Percentiles rank a stretch among this genome's conserved stretches.
Evolutionary conservation across 2,113 vertebrate species (phyloP).

Genomic region (Chlorodrepanis virens): DNA sequence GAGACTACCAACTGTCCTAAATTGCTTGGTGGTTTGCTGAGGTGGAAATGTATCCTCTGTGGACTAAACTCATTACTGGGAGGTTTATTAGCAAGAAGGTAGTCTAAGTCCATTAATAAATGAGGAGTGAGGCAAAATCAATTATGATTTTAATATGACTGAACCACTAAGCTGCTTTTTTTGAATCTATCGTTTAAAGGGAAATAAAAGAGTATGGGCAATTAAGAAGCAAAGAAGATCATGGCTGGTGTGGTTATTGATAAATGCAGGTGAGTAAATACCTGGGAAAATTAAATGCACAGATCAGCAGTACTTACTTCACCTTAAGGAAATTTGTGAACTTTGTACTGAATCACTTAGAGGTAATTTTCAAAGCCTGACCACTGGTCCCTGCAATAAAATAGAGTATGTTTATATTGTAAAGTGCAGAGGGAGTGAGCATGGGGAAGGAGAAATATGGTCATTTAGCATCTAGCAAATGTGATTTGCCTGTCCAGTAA

Average conservation of each 20-base stretch:
- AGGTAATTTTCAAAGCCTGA: neutral
- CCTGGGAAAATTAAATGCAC: neutral
- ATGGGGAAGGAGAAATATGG: neutral
- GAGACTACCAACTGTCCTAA: slow-evolving; percentile 67
- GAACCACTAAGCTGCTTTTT: slow-evolving; percentile 24
- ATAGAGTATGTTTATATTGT: neutral
- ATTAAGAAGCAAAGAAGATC: neutral
- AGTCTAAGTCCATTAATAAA: slow-evolving; percentile 63
- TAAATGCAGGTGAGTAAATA: neutral
- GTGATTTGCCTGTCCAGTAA: neutral
- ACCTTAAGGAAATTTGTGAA: neutral
- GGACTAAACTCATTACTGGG: slow-evolving; percentile 63
- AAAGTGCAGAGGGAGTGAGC: neutral
- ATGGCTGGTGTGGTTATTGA: neutral
- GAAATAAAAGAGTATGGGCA: slow-evolving; percentile 24
- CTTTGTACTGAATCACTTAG: neutral
- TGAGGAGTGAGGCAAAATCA: slow-evolving; percentile 66
- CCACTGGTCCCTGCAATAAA: neutral
- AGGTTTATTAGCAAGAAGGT: slow-evolving; percentile 64
- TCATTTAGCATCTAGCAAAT: neutral
- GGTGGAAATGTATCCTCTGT: slow-evolving; percentile 55
- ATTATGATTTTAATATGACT: slow-evolving; percentile 68
- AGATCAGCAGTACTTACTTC: neutral
- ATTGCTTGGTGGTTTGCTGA: slow-evolving; percentile 69
- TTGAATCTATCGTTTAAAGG: slow-evolving; percentile 2